phyloP scores from a whole-genome alignment of 2,113 vertebrate genomes.

The Pithys albifrons region DNA sequence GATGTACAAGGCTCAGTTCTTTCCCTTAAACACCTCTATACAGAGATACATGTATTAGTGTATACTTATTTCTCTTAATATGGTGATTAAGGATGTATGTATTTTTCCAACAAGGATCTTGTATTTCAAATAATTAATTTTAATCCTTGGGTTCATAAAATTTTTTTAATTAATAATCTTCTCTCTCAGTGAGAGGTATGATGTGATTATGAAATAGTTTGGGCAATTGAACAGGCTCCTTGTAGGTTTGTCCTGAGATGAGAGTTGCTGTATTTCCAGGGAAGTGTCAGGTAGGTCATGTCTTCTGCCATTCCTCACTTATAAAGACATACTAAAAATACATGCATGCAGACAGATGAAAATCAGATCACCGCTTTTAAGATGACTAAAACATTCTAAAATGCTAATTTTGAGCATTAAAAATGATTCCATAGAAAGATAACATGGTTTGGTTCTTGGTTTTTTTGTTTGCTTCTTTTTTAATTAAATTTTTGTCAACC shows the following conservation, averaged over 20 bases:
- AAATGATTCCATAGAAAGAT: neutral
- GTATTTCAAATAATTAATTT: neutral
- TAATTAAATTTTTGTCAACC: neutral
- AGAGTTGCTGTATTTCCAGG: neutral
- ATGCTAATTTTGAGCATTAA: neutral
- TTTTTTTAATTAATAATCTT: neutral
- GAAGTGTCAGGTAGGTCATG: neutral
- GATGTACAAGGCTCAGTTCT: neutral
- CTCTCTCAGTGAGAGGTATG: neutral
- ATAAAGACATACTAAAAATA: neutral
- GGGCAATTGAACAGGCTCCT: neutral
- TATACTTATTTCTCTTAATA: too few species aligned
- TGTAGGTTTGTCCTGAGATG: neutral
- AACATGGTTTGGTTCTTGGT: neutral
- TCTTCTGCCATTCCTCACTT: neutral
- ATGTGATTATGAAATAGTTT: neutral
- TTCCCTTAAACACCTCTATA: neutral
- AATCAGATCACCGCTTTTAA: neutral
- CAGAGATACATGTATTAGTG: neutral
- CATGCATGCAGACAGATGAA: fast-evolving
- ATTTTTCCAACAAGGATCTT: neutral
- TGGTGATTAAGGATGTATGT: neutral
- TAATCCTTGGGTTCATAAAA: neutral
- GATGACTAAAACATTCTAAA: neutral
- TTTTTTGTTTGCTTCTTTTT: neutral